These are phyloP conservation scores for Eclectus roratus DNA, from an alignment of 2,113 vertebrate species.

Conservation along the genomic window DNA sequence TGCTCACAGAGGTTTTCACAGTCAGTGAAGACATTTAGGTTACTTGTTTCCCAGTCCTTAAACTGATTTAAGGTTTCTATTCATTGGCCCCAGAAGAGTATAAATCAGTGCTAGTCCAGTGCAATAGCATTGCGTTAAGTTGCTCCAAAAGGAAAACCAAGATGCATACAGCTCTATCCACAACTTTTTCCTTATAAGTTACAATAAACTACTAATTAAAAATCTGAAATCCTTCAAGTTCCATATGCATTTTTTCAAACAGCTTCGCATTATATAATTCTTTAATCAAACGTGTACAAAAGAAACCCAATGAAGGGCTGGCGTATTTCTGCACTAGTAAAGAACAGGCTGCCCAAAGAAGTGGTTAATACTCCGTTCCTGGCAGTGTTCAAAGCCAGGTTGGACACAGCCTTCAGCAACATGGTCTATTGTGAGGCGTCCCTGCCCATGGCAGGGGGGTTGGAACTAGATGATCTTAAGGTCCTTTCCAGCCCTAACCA, in stretches of 20 bases:
- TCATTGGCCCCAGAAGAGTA: neutral
- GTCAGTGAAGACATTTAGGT: neutral
- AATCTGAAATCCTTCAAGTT: neutral
- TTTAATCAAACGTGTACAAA: constrained; percentile 17
- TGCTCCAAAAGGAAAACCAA: neutral
- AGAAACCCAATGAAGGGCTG: neutral
- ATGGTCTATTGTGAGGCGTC: neutral
- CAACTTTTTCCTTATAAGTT: neutral
- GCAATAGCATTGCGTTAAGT: neutral
- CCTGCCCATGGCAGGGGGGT: neutral
- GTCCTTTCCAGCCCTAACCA: neutral
- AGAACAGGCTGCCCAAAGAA: neutral
- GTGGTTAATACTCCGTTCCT: neutral
- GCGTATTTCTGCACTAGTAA: neutral
- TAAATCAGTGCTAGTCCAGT: neutral
- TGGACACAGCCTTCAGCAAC: neutral
- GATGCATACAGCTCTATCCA: neutral
- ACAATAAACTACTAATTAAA: neutral
- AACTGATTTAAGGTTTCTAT: neutral
- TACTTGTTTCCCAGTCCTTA: neutral
- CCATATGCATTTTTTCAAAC: neutral
- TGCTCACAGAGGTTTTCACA: neutral
- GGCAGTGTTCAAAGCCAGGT: neutral
- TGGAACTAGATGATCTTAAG: neutral
- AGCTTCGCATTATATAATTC: neutral